These are phyloP conservation scores for Nemoura dubitans DNA, from an alignment of 2,888 invertebrate species.

Conservation along the genomic window DNA sequence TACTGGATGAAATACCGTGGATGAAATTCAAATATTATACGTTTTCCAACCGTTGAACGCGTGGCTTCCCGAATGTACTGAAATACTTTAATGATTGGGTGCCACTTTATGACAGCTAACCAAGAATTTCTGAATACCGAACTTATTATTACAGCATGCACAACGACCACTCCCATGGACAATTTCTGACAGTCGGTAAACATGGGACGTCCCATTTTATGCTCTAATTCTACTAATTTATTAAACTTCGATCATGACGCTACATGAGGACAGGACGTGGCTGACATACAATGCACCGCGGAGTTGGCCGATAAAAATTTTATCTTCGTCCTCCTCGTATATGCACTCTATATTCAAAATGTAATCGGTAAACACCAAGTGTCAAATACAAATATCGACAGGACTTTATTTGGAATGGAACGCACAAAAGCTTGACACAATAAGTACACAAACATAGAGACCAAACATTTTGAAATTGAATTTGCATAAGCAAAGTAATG, in stretches of 20 bases:
- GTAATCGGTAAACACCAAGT: not conserved
- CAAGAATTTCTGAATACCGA: conserved; percentile 45
- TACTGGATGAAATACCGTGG: not conserved
- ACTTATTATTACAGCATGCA: conserved; percentile 40
- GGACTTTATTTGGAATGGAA: not conserved
- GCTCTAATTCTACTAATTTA: conserved; percentile 41
- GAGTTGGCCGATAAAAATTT: not conserved
- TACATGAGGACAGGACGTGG: not conserved
- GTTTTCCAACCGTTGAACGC: too few species aligned
- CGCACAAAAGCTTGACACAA: not conserved
- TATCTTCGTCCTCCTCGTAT: not conserved
- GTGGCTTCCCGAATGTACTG: not conserved
- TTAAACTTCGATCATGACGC: conserved; percentile 18
- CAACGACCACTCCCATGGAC: conserved; percentile 36
- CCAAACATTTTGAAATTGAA: not conserved
- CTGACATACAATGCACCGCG: not conserved
- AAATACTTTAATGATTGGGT: conserved; percentile 43
- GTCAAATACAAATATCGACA: not conserved
- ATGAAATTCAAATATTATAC: too few species aligned
- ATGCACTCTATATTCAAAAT: not conserved
- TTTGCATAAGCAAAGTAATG: not conserved
- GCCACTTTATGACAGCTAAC: conserved; percentile 47
- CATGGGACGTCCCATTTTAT: conserved; percentile 20
- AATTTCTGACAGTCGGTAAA: conserved; percentile 37
- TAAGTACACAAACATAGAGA: not conserved